Evolutionary conservation across 2,113 vertebrate genomes (phyloP).

Genomic region (Hylia prasina): DNA sequence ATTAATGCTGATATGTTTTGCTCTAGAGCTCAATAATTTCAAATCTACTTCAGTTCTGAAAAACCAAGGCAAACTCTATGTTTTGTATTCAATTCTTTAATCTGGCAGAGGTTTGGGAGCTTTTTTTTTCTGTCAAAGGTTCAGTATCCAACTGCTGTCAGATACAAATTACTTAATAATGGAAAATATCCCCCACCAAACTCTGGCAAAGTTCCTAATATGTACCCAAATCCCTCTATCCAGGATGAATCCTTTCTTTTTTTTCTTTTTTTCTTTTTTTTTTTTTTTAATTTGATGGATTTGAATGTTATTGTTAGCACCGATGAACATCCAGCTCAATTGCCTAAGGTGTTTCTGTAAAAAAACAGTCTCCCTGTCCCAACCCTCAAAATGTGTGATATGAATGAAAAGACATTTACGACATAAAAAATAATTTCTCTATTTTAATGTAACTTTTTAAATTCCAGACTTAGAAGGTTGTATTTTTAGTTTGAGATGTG

Average conservation of each 20-base stretch:
- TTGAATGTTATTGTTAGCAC: not conserved
- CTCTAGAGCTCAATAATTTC: not conserved
- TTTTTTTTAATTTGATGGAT: not conserved
- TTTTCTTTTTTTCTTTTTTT: not conserved
- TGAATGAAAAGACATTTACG: not conserved
- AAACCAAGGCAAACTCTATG: not conserved
- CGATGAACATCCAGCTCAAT: not conserved
- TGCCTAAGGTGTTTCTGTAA: not conserved
- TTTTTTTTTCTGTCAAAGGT: not conserved
- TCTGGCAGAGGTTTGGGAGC: not conserved
- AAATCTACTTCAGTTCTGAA: not conserved
- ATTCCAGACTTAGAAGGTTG: not conserved
- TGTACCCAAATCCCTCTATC: not conserved
- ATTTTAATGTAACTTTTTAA: not conserved
- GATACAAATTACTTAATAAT: not conserved
- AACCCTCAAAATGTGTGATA: not conserved
- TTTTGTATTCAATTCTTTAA: not conserved
- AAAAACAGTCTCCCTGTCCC: not conserved
- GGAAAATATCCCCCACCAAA: not conserved
- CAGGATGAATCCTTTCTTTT: not conserved
- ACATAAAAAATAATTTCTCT: accelerated
- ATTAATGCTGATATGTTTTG: not conserved
- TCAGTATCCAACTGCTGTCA: not conserved
- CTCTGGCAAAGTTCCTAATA: not conserved
- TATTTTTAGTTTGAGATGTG: not conserved